These are phyloP conservation scores for Moxostoma hubbsi DNA, from an alignment of 2,797 vertebrate species.

Conservation along the genomic window DNA sequence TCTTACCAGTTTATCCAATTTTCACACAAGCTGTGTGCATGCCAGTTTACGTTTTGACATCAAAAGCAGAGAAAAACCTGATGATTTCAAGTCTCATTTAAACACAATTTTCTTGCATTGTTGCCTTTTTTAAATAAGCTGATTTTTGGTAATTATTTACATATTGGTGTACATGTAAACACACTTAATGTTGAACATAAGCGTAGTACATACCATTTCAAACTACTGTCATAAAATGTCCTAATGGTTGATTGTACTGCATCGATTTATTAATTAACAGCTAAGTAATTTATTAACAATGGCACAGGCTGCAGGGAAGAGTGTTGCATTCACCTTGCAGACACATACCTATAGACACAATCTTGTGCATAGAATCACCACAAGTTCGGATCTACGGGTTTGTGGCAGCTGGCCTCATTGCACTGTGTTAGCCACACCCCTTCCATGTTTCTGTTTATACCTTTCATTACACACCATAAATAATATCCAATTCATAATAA, in stretches of 20 bases:
- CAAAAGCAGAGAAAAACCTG: too few species aligned
- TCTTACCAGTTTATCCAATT: too few species aligned
- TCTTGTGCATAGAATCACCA: slow-evolving; percentile 93
- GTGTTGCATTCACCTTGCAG: slow-evolving; percentile 81
- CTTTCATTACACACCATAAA: slow-evolving; percentile 16
- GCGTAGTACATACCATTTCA: neutral
- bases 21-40: too few species aligned
- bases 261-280: neutral
- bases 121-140: too few species aligned
- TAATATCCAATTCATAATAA: neutral
- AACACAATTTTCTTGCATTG: too few species aligned
- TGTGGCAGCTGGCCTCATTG: slow-evolving; percentile 86
- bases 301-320: slow-evolving; percentile 38
- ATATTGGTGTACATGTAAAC: too few species aligned
- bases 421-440: slow-evolving; percentile 28
- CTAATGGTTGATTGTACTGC: neutral
- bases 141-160: too few species aligned
- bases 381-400: slow-evolving; percentile 99
- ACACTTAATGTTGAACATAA: neutral
- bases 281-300: slow-evolving; percentile 28
- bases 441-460: slow-evolving; percentile 27
- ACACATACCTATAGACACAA: slow-evolving; percentile 99
- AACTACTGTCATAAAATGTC: neutral
- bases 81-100: too few species aligned
- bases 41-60: too few species aligned